These are phyloP conservation scores for Tanypteryx hageni DNA, from an alignment of 2,888 invertebrate species.

Conservation along the genomic window DNA sequence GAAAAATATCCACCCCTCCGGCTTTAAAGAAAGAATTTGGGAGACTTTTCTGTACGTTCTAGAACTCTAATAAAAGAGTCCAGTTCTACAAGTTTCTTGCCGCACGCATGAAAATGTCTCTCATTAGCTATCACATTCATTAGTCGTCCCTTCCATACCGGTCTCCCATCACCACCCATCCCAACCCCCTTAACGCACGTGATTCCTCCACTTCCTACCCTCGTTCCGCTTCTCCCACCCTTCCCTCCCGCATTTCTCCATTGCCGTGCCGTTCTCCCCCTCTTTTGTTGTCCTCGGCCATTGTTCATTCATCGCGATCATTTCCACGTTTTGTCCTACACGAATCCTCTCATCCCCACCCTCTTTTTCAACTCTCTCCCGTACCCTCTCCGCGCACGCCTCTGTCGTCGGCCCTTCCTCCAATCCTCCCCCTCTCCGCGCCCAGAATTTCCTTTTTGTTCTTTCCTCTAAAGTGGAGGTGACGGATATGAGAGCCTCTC, in stretches of 20 bases:
- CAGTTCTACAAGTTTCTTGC: not conserved
- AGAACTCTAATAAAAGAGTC: not conserved
- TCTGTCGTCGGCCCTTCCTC: no score
- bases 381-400: no score
- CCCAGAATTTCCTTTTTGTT: no score
- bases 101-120: not conserved
- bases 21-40: no score
- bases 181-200: not conserved
- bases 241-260: not conserved
- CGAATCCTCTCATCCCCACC: no score
- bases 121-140: not conserved
- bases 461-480: no score
- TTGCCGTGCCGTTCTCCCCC: conserved; percentile 7
- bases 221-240: not conserved
- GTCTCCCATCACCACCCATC: no score
- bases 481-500: not conserved
- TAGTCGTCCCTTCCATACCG: not conserved
- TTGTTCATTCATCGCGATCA: not conserved
- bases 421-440: no score
- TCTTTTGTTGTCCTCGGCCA: not conserved
- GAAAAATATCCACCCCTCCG: no score
- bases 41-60: no score
- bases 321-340: not conserved
- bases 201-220: not conserved
- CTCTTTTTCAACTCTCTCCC: no score